Base-by-base conservation (phyloP, 2,888 invertebrate genomes). In the Erebia aethiops region DNA sequence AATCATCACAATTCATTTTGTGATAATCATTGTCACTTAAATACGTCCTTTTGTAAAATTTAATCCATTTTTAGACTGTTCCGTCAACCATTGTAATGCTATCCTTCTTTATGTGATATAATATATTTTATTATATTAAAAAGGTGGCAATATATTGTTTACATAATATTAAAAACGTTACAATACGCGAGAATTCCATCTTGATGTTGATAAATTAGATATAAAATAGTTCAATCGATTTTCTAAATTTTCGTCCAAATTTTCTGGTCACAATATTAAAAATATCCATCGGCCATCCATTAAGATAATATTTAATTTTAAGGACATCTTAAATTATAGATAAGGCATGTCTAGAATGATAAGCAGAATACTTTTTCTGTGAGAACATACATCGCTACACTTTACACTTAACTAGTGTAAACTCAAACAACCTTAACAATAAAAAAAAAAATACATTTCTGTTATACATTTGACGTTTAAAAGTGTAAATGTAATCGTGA, bases 211-310 rank as follows among this genome's bases (percentile, higher is more conserved):
- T 9, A 11, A 16, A 43, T 41, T 60, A 18, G 21, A 49, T 14
- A 21, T 46, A 13, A 35, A 26, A 21, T 16, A 56, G 11, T 54
- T 62, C n/a, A 41, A 51, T 21, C 21, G 49, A 21, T 14, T 68
- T 65, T 69, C 51, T 21, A 71, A 73, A 66, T 62, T 65, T 74
- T 71, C 74, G 74, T 77, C 76, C 72, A 72, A 60, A 71, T 66
- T 57, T 69, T 69, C 67, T 52, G 72, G 76, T 77, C 75, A 71
- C 75, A 72, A 51, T 60, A 82, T 82, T 83, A 82, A 81, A 84
- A 82, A 79, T 21, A 16, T n/a, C n/a, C n/a, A n/a, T 14, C 49
- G 9, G 49, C 67, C 67, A 67, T 62, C 68, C 62, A 66, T 41
- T 70, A n/a, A 56, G 4, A 65, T 64, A 63, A 65, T 10, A 46